A percentile compares a stretch with the other conserved stretches of the same genome.
Evolutionary conservation across 2,797 vertebrate species (phyloP).

Genomic region (Margarornis squamiger): DNA sequence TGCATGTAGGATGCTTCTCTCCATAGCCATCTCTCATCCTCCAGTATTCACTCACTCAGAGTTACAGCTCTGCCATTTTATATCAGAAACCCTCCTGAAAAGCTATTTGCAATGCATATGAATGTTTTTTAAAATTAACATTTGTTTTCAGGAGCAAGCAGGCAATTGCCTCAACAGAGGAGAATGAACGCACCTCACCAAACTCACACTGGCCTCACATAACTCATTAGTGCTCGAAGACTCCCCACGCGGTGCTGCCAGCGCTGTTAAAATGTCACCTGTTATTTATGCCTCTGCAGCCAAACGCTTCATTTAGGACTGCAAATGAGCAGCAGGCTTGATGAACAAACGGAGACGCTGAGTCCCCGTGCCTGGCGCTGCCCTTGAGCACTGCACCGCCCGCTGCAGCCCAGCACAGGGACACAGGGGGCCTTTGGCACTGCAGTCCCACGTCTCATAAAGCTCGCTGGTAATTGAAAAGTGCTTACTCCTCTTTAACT

Average conservation of each 20-base stretch:
- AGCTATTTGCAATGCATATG: background rate
- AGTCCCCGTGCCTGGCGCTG: background rate
- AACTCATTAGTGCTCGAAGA: background rate
- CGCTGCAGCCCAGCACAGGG: background rate
- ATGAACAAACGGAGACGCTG: accelerated
- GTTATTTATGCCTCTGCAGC: background rate
- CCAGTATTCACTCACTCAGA: background rate
- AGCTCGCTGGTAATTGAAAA: background rate
- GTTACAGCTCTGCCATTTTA: background rate
- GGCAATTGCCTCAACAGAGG: background rate
- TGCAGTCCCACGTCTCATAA: background rate
- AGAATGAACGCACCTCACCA: background rate
- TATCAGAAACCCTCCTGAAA: background rate
- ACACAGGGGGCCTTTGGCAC: accelerated
- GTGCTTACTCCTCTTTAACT: background rate
- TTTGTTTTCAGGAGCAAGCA: slow-evolving; percentile 1
- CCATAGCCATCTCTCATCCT: background rate
- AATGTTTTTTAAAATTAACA: background rate
- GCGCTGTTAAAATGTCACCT: background rate
- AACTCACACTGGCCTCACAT: background rate
- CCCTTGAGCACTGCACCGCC: background rate
- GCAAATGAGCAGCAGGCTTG: background rate
- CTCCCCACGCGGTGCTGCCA: accelerated
- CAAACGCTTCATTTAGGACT: background rate
- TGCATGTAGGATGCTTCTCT: background rate